phyloP scores from a whole-genome alignment of 2,113 vertebrate genomes.

The Lepidothrix coronata region DNA sequence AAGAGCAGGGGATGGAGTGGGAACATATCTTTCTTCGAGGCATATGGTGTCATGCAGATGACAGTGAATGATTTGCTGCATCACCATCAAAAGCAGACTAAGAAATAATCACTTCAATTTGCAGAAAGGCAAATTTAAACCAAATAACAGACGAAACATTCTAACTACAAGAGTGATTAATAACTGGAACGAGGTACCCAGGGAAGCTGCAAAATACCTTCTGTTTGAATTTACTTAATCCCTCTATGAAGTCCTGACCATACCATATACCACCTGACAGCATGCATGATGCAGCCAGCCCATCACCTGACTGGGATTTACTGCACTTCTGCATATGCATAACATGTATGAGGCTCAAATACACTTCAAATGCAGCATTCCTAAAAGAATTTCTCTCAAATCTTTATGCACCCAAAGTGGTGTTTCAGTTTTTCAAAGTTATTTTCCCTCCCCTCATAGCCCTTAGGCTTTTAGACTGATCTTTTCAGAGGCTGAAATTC shows the following conservation, averaged over 20 bases:
- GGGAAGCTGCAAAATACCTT: background rate
- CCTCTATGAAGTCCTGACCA: background rate
- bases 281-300: background rate
- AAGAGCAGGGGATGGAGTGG: background rate
- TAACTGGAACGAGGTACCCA: background rate
- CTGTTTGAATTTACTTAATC: background rate
- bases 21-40: background rate
- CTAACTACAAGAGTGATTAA: background rate
- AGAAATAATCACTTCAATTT: background rate
- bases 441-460: background rate
- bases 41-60: background rate
- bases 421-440: background rate
- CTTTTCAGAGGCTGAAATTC: background rate
- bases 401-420: background rate
- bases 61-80: background rate
- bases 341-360: background rate
- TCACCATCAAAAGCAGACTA: background rate
- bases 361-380: rapidly evolving
- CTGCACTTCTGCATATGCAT: background rate
- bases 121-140: background rate
- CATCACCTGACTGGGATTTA: background rate
- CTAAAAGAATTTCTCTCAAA: background rate
- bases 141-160: background rate
- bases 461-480: background rate
- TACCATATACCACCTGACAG: background rate